These are phyloP conservation scores for Julus scandinavius DNA, from an alignment of 2,888 invertebrate genomes.

Conservation along the genomic window DNA sequence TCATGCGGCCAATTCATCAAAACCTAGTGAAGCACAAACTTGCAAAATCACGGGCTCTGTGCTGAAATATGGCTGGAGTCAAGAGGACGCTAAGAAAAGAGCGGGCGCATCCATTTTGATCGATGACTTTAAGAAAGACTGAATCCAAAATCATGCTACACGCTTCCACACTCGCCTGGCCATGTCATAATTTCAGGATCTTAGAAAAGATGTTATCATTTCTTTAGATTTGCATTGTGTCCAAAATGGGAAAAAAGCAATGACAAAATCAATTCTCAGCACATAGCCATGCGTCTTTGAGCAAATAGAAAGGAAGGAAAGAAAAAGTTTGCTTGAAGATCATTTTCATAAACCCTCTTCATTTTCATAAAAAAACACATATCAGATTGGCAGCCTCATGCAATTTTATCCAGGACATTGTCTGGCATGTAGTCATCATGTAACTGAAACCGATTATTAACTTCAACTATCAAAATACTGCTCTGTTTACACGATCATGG, in stretches of 20 bases:
- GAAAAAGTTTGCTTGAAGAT: background rate
- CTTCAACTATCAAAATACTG: too few species aligned
- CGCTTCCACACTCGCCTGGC: conserved; percentile 36
- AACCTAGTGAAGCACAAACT: conserved; percentile 48
- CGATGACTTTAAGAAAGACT: conserved; percentile 44
- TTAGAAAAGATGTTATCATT: conserved; percentile 36
- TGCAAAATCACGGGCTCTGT: conserved; percentile 54
- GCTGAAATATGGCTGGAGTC: conserved; percentile 52
- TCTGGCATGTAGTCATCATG: too few species aligned
- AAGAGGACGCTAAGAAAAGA: conserved; percentile 32
- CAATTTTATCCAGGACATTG: background rate
- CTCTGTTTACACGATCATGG: too few species aligned
- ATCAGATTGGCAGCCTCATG: background rate
- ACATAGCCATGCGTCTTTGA: background rate
- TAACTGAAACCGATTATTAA: too few species aligned
- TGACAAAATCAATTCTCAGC: conserved; percentile 24
- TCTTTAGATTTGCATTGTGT: conserved; percentile 23
- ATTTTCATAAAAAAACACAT: background rate
- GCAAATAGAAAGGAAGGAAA: background rate
- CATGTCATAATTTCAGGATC: conserved; percentile 28
- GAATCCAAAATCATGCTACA: conserved; percentile 9
- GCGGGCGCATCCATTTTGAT: conserved; percentile 46
- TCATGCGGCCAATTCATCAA: conserved; percentile 53
- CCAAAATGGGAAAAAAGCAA: background rate
- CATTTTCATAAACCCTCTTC: background rate